Evolutionary conservation across 53 echinoderm and acorn worm genomes (phyloP).

Genomic region (Holothuria scabra): DNA sequence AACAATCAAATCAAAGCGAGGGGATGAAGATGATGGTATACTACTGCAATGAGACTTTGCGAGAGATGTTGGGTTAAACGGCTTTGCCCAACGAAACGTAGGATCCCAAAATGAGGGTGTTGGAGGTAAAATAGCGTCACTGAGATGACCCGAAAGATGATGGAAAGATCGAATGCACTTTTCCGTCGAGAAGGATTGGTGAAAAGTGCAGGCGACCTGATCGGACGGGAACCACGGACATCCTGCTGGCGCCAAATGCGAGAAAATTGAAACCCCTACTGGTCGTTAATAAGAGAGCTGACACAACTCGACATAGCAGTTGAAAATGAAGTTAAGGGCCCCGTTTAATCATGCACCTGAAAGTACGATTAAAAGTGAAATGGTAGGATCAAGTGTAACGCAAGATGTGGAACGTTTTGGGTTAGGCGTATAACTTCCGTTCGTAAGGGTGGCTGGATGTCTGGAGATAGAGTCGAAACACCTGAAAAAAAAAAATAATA

Average conservation of each 20-base stretch:
- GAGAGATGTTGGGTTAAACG: too few species aligned
- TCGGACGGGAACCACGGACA: slow-evolving; percentile 8
- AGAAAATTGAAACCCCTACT: slow-evolving; percentile 54
- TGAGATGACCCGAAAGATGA: too few species aligned
- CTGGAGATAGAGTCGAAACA: slow-evolving; percentile 20
- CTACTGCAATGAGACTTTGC: too few species aligned
- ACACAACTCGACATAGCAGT: slow-evolving; percentile 34
- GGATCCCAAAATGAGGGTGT: too few species aligned
- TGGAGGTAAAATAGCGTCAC: too few species aligned
- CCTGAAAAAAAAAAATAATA: slow-evolving; percentile 14
- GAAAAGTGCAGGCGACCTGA: slow-evolving; percentile 50
- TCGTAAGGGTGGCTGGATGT: slow-evolving; percentile 23
- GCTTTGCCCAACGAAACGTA: too few species aligned
- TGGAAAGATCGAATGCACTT: slow-evolving; percentile 23
- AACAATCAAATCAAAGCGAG: too few species aligned
- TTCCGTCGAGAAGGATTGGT: not conserved
- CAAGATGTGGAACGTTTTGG: slow-evolving; percentile 23
- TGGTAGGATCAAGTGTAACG: slow-evolving; percentile 10
- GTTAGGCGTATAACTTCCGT: slow-evolving; percentile 19
- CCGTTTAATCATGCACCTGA: slow-evolving; percentile 47
- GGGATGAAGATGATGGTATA: too few species aligned
- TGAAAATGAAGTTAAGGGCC: slow-evolving; percentile 46
- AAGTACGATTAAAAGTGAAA: slow-evolving; percentile 35
- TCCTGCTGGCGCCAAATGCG: slow-evolving; percentile 50
- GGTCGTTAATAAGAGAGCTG: slow-evolving; percentile 36